A percentile compares a stretch with the other conserved stretches of the same genome.
Conservation (phyloP, 1,140 invertebrate genomes). For the Drosophila nikananu region DNA sequence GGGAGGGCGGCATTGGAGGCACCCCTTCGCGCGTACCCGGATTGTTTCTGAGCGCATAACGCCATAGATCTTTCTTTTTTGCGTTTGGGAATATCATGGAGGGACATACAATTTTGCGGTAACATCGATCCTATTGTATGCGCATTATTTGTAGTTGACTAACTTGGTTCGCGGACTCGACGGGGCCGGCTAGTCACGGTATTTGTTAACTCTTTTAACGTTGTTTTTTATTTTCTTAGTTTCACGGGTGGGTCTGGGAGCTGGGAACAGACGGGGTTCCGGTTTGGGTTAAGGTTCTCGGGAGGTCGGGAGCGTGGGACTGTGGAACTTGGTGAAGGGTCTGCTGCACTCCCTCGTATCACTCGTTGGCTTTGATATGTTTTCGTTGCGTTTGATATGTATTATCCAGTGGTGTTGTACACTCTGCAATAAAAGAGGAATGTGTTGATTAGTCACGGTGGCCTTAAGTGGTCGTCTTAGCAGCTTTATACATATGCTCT, state of each 20-base stretch:
- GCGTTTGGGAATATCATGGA: constrained; percentile 85
- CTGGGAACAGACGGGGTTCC: constrained; percentile 11
- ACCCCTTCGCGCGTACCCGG: constrained; percentile 79
- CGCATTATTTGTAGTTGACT: constrained; percentile 82
- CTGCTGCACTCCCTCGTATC: constrained; percentile 29
- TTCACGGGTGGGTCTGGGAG: constrained; percentile 26
- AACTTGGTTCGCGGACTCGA: constrained; percentile 69
- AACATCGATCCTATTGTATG: constrained; percentile 85
- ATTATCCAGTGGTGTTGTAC: constrained; percentile 33
- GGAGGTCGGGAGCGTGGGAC: background rate
- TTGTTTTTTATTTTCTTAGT: constrained; percentile 6
- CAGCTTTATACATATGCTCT: constrained; percentile 16
- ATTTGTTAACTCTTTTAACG: constrained; percentile 7
- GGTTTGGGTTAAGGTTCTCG: constrained; percentile 1
- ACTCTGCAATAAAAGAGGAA: constrained; percentile 61
- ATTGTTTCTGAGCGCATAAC: constrained; percentile 84
- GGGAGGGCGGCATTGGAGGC: constrained; percentile 51
- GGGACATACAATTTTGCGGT: constrained; percentile 85
- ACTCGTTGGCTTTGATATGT: constrained; percentile 60
- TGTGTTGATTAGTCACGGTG: constrained; percentile 34
- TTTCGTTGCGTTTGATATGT: constrained; percentile 52
- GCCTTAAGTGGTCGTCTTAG: constrained; percentile 7
- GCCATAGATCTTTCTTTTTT: constrained; percentile 84
- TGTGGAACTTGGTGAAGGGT: background rate
- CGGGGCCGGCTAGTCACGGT: constrained; percentile 64